Evolutionary conservation across 2,888 invertebrate species (phyloP).

Genomic region (Eupithecia pulchellata): DNA sequence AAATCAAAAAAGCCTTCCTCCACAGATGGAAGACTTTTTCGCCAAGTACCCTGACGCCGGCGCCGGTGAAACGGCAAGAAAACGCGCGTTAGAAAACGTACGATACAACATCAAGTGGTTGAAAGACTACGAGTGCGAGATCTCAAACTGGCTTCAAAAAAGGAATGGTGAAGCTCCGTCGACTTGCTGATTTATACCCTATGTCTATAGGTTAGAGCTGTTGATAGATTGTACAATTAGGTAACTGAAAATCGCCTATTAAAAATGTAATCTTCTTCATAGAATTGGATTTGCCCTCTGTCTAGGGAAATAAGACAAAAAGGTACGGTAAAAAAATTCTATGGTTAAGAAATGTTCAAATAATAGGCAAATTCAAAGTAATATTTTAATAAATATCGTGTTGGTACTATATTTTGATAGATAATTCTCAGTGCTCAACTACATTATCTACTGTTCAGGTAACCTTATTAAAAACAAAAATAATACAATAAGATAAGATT

Average conservation of each 20-base stretch:
- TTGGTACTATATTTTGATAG: background rate
- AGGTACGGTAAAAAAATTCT: background rate
- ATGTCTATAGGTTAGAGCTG: background rate
- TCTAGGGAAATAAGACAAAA: no score
- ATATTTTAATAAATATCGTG: no score
- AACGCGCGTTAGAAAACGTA: slow-evolving; percentile 91
- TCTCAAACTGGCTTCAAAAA: slow-evolving; percentile 86
- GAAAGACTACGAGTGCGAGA: slow-evolving; percentile 81
- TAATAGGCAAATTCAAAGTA: no score
- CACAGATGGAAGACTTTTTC: slow-evolving; percentile 91
- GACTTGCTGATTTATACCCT: slow-evolving; percentile 1
- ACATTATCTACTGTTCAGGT: background rate
- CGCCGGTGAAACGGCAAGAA: slow-evolving; percentile 90
- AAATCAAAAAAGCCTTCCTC: background rate
- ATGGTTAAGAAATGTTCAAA: background rate
- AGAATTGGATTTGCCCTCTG: background rate
- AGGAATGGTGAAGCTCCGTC: slow-evolving; percentile 12
- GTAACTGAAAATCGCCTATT: background rate
- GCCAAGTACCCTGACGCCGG: slow-evolving; percentile 93
- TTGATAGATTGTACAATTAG: background rate
- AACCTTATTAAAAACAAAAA: background rate
- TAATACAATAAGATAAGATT: background rate
- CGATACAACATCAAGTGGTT: slow-evolving; percentile 93
- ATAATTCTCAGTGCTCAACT: background rate
- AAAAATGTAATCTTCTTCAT: background rate